A percentile compares a stretch with the other conserved stretches of the same genome.
Conservation (phyloP, 2,888 invertebrate genomes). For the Melikaiella ostensackeni region DNA sequence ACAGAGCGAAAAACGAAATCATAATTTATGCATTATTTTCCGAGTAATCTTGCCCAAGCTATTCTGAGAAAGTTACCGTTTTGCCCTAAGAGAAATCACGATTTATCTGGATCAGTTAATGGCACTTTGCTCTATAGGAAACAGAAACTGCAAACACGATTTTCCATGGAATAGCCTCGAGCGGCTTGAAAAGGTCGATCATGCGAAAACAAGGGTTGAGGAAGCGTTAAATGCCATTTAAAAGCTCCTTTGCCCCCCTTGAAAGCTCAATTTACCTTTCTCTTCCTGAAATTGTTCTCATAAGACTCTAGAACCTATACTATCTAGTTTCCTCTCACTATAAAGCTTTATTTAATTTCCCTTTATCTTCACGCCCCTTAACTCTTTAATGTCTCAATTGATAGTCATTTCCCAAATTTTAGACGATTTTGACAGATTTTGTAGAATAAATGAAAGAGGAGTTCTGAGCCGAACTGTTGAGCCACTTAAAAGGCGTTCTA, state of each 20-base stretch:
- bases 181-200: constrained; percentile 48
- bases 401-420: too few relatives aligned
- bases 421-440: too few relatives aligned
- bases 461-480: too few relatives aligned
- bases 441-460: too few relatives aligned
- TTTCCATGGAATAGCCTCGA: constrained; percentile 45
- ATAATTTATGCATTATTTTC: too few relatives aligned
- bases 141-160: constrained; percentile 47
- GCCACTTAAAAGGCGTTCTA: too few relatives aligned
- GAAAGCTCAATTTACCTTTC: constrained; percentile 13
- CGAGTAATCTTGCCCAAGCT: too few relatives aligned
- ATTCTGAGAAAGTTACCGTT: too few relatives aligned
- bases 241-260: constrained; percentile 8
- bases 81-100: constrained; percentile 45
- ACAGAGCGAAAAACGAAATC: too few relatives aligned
- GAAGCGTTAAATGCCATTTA: constrained; percentile 35
- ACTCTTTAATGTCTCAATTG: too few relatives aligned
- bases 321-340: constrained; percentile 16
- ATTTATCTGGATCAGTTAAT: constrained; percentile 44
- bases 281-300: constrained; percentile 9
- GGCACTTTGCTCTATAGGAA: constrained; percentile 42
- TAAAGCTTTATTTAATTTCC: neutral
- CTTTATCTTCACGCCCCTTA: neutral
- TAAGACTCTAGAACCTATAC: constrained; percentile 6
- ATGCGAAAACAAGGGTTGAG: constrained; percentile 46